A percentile compares a stretch with the other conserved stretches of the same genome.
phyloP scores from a whole-genome alignment of 1,140 invertebrate genomes.

The Tigriopus japonicus region DNA sequence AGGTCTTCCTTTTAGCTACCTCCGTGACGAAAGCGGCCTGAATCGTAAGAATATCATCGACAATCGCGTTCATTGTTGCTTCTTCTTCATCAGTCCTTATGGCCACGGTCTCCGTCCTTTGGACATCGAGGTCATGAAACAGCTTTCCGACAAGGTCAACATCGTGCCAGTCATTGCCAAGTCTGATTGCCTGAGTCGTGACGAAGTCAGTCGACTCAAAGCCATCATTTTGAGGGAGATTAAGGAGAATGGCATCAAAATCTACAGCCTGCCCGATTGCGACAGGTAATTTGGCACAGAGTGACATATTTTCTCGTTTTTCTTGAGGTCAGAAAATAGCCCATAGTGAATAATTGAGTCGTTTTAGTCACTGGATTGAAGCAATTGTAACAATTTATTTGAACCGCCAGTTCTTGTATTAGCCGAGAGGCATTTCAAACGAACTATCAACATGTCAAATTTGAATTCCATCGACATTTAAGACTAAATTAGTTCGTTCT shows the following conservation, averaged over 20 bases:
- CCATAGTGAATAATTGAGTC: too few species aligned
- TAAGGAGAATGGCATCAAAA: conserved; percentile 34
- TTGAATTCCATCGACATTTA: too few species aligned
- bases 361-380: too few species aligned
- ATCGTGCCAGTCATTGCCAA: conserved; percentile 98
- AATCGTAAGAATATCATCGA: conserved; percentile 80
- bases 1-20: conserved; percentile 33
- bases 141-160: conserved; percentile 92
- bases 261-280: conserved; percentile 39
- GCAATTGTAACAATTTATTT: too few species aligned
- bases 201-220: conserved; percentile 75
- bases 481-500: too few species aligned
- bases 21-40: conserved; percentile 72
- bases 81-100: conserved; percentile 98
- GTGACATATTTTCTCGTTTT: too few species aligned
- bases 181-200: conserved; percentile 89
- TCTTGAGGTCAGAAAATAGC: too few species aligned
- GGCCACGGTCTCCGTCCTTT: conserved; percentile 86
- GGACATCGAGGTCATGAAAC: conserved; percentile 97
- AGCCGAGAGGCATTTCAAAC: too few species aligned
- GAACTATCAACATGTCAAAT: too few species aligned
- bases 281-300: conserved; percentile 21
- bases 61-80: conserved; percentile 85
- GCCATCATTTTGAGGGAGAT: conserved; percentile 36
- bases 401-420: too few species aligned